Evolutionary conservation across 2,113 vertebrate genomes (phyloP).

Genomic region (Phyllostomus discolor): DNA sequence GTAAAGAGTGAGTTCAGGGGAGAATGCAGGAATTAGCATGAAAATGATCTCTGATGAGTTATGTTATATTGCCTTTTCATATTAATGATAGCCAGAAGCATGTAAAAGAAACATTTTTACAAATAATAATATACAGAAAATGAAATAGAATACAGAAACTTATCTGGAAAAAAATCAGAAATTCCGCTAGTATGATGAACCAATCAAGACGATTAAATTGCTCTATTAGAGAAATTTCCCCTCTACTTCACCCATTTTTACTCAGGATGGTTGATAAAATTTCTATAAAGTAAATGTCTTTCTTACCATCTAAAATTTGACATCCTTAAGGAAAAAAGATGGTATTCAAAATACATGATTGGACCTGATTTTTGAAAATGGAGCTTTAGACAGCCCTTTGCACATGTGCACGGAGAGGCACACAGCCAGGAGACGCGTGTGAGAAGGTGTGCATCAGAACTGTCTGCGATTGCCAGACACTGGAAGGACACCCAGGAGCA

Average conservation of each 20-base stretch:
- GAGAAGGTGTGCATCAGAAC: not conserved
- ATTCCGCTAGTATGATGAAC: not conserved
- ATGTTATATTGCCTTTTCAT: conserved; percentile 9
- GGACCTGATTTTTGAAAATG: not conserved
- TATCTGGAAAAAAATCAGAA: not conserved
- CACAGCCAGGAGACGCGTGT: rapidly evolving
- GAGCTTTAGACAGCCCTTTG: not conserved
- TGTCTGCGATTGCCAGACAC: not conserved
- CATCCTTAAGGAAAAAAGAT: not conserved
- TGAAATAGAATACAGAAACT: conserved; percentile 6
- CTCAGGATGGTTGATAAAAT: not conserved
- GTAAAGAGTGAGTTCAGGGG: not conserved
- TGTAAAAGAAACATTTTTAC: not conserved
- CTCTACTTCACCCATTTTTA: not conserved
- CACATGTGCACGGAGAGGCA: not conserved
- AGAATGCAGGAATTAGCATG: not conserved
- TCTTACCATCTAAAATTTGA: conserved; percentile 3
- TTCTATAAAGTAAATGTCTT: not conserved
- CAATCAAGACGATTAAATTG: not conserved
- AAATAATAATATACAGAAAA: not conserved
- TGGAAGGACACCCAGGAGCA: not conserved
- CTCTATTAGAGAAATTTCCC: not conserved
- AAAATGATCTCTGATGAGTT: conserved; percentile 11
- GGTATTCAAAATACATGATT: not conserved
- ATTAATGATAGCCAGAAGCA: conserved; percentile 3